These are phyloP conservation scores for Drosophila prosaltans DNA, from an alignment of 1,140 invertebrate genomes.

Conservation along the genomic window DNA sequence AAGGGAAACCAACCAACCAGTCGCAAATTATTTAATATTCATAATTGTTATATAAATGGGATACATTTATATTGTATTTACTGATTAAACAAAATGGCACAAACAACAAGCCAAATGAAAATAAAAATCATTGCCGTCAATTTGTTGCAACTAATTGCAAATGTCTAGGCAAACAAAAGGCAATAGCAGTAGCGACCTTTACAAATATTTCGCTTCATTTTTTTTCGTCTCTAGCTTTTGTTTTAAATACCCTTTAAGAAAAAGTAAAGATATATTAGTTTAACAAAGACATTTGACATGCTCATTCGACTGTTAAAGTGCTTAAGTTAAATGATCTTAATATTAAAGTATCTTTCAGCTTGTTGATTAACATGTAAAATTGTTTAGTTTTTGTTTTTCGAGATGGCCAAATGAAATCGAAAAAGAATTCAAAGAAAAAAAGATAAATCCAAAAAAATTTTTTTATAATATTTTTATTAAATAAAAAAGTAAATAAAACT, in stretches of 20 bases:
- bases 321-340: no score
- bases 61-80: constrained; percentile 22
- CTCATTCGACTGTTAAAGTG: neutral
- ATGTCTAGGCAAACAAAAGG: constrained; percentile 59
- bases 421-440: no score
- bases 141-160: constrained; percentile 71
- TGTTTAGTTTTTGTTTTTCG: no score
- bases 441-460: no score
- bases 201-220: constrained; percentile 24
- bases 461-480: no score
- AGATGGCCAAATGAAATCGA: no score
- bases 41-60: constrained; percentile 42
- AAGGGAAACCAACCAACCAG: neutral
- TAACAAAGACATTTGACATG: neutral
- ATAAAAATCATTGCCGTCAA: constrained; percentile 60
- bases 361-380: no score
- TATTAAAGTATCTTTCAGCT: no score
- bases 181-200: constrained; percentile 47
- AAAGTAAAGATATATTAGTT: constrained; percentile 24
- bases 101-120: constrained; percentile 12
- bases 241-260: neutral
- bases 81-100: constrained; percentile 32
- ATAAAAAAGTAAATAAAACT: no score
- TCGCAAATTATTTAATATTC: constrained; percentile 43
- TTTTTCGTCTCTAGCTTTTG: constrained; percentile 4